Conservation (phyloP, 2,888 invertebrate species). For the Cacoxenus indagator region DNA sequence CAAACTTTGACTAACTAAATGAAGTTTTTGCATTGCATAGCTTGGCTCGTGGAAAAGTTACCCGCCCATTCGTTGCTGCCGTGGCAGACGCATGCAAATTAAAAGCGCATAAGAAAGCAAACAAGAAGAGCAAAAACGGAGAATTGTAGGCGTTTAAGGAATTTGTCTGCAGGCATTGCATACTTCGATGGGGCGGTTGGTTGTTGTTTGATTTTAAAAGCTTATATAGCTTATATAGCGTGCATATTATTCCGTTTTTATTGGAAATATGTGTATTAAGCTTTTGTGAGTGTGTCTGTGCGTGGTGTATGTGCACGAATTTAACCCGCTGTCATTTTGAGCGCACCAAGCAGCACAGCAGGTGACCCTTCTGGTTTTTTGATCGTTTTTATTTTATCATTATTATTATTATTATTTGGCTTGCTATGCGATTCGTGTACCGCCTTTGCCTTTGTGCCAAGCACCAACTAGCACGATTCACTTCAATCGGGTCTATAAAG, state of each 20-base stretch:
- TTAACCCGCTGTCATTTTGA: no score
- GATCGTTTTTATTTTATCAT: neutral
- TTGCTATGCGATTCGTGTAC: no score
- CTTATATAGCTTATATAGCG: no score
- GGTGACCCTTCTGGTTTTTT: neutral
- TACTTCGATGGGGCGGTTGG: neutral
- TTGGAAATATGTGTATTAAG: neutral
- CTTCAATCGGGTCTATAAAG: neutral
- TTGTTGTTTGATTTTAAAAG: no score
- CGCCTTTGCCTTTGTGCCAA: constrained; percentile 6
- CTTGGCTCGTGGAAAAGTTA: neutral
- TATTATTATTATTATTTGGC: no score
- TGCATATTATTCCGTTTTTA: neutral
- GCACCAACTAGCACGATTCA: neutral
- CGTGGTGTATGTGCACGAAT: neutral
- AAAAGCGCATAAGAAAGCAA: neutral
- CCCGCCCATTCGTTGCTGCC: neutral
- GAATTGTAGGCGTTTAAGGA: neutral
- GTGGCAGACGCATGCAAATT: constrained; percentile 17
- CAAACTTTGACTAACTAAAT: constrained; percentile 4
- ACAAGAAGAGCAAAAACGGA: neutral
- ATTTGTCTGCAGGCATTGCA: constrained; percentile 4
- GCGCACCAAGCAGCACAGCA: no score
- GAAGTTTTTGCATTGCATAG: neutral
- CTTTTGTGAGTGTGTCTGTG: neutral